These are phyloP conservation scores for Oryzias javanicus DNA, from an alignment of 2,113 vertebrate genomes.

Conservation along the genomic window DNA sequence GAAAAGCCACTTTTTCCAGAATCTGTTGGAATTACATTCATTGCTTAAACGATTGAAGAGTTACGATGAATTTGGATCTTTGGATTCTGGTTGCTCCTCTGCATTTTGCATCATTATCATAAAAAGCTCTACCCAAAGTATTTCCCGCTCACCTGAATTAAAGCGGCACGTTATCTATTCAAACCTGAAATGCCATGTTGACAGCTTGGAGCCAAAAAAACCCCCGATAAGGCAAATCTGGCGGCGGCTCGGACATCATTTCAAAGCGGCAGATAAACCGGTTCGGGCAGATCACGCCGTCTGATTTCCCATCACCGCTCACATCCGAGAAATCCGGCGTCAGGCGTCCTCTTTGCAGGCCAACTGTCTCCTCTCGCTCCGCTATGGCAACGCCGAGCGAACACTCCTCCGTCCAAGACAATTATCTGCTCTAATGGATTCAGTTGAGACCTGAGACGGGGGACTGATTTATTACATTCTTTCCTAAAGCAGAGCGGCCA, in stretches of 20 bases:
- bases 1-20: too few species aligned
- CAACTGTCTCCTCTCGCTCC: constrained; percentile 39
- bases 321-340: constrained; percentile 17
- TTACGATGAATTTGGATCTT: too few species aligned
- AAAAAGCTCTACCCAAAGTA: not conserved
- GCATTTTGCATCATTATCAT: not conserved
- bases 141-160: not conserved
- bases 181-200: constrained; percentile 8
- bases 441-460: constrained; percentile 64
- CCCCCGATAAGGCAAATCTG: constrained; percentile 1
- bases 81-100: not conserved
- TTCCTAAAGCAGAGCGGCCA: constrained; percentile 64
- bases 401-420: constrained; percentile 50
- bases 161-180: not conserved
- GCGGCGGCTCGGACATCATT: constrained; percentile 1
- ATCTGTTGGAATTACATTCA: too few species aligned
- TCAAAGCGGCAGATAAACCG: constrained; percentile 22
- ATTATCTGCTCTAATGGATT: constrained; percentile 71
- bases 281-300: constrained; percentile 21
- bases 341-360: constrained; percentile 21
- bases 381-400: constrained; percentile 40
- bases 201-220: not conserved
- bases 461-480: constrained; percentile 68
- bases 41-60: too few species aligned
- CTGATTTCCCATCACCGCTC: constrained; percentile 44